Base-by-base conservation (phyloP, 2,888 invertebrate species). In the Philopedon plagiatum region DNA sequence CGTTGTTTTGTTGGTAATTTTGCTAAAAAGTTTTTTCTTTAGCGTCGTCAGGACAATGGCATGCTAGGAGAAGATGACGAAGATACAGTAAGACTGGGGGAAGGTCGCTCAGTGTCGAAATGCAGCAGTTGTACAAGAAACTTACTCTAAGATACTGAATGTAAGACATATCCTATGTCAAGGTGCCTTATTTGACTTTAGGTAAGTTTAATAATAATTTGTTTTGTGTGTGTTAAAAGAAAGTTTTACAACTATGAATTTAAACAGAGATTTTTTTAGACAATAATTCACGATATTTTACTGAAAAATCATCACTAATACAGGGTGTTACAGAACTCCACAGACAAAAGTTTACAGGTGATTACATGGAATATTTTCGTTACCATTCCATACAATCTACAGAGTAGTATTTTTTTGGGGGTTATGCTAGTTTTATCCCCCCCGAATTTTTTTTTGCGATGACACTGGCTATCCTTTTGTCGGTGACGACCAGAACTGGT, bases 1-100 rank as follows among this genome's bases (percentile, higher is more conserved):
- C n/a, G n/a, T n/a, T n/a, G n/a, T n/a, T n/a, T n/a, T n/a, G n/a
- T n/a, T 39, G 18, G 18, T 5, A 46, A 21, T 7, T 19, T 64
- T 19, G 44, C 23, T 18, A 4, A 26, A n/a, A 13, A 41, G 18
- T 65, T 61, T 66, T 68, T 49, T 57, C 88, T 89, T 56, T 86
- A 94, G 94, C 89, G 93, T 81, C 90, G 94, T 79, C 92, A 94
- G 80, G 94, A 94, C 80, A 90, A 87, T 78, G 91, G 89, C 76
- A 89, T 91, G 79, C 88, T 91, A 68, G 88, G 73, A 5, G 78
- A 89, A 4, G 89, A 90, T 26, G 90, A 90, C 67, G 87, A 89
- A 41, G 91, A 91, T 66, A 90, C 92, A 5, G 91, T 92, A 4
- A 87, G 88, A 62, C 86, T 93, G 56, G 92, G 92, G 0, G 92